These are phyloP conservation scores for Carposina sasakii DNA, from an alignment of 1,140 invertebrate species.

Conservation along the genomic window DNA sequence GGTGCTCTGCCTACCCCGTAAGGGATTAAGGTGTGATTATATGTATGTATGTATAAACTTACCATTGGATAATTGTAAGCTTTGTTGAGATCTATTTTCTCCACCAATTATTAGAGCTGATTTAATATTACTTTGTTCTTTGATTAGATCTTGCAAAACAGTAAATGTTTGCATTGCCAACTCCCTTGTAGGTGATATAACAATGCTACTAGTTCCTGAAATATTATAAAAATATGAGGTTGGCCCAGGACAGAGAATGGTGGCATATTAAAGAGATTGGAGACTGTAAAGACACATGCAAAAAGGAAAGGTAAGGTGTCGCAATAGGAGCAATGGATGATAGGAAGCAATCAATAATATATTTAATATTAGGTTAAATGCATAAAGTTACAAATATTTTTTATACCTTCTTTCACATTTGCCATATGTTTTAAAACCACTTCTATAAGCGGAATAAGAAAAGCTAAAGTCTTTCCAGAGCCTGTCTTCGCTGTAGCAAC, in stretches of 20 bases:
- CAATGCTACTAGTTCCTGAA: conserved; percentile 82
- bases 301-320: too few relatives aligned
- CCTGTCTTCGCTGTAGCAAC: conserved; percentile 96
- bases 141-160: conserved; percentile 85
- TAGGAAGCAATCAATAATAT: too few relatives aligned
- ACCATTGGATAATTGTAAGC: conserved; percentile 42
- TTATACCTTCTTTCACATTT: conserved; percentile 83
- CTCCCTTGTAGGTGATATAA: conserved; percentile 95
- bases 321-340: too few relatives aligned
- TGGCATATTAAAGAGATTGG: too few relatives aligned
- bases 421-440: conserved; percentile 80
- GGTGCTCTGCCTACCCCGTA: too few relatives aligned
- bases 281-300: too few relatives aligned
- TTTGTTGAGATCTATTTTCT: conserved; percentile 81
- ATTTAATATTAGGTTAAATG: too few relatives aligned
- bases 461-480: conserved; percentile 79
- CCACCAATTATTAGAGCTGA: conserved; percentile 92
- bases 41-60: too few relatives aligned
- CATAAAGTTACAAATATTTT: too few relatives aligned
- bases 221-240: too few relatives aligned
- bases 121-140: conserved; percentile 86
- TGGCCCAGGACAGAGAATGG: too few relatives aligned
- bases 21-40: too few relatives aligned
- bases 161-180: conserved; percentile 94
- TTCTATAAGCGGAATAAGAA: conserved; percentile 91